Evolutionary conservation across 2,888 invertebrate species (phyloP).

Genomic region (Yponomeuta cagnagella): DNA sequence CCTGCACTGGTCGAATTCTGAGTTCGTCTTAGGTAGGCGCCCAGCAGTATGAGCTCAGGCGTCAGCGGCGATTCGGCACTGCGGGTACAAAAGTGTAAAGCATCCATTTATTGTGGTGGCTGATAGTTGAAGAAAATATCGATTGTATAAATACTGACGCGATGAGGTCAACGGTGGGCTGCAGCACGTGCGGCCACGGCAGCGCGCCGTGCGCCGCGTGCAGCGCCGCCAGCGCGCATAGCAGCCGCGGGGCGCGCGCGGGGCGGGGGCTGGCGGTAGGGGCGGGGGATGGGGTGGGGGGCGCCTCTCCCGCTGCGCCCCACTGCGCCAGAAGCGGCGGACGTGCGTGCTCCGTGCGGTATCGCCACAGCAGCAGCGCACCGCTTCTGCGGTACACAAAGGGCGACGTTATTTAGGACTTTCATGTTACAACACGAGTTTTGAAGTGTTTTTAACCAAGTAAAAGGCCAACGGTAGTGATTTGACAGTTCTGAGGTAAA

Average conservation of each 20-base stretch:
- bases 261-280: slow-evolving; percentile 9
- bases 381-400: slow-evolving; percentile 76
- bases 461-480: too few relatives aligned
- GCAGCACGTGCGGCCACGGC: slow-evolving; percentile 48
- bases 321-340: slow-evolving; percentile 10
- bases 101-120: too few relatives aligned
- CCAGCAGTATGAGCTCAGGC: background rate
- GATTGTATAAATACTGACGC: slow-evolving; percentile 28
- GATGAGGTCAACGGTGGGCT: slow-evolving; percentile 49
- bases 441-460: too few relatives aligned
- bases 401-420: too few relatives aligned
- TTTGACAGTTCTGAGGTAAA: background rate
- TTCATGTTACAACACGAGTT: too few relatives aligned
- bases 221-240: slow-evolving; percentile 38
- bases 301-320: slow-evolving; percentile 57
- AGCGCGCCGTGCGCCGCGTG: slow-evolving; percentile 28
- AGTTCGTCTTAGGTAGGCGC: slow-evolving; percentile 11
- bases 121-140: too few relatives aligned
- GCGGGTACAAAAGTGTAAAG: too few relatives aligned
- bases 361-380: slow-evolving; percentile 82
- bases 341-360: slow-evolving; percentile 67
- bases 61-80: background rate
- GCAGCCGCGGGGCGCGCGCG: slow-evolving; percentile 39
- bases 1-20: too few relatives aligned
- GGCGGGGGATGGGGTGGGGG: slow-evolving; percentile 4